phyloP scores from a whole-genome alignment of 2,888 invertebrate species.

The Ormyrus rosae region DNA sequence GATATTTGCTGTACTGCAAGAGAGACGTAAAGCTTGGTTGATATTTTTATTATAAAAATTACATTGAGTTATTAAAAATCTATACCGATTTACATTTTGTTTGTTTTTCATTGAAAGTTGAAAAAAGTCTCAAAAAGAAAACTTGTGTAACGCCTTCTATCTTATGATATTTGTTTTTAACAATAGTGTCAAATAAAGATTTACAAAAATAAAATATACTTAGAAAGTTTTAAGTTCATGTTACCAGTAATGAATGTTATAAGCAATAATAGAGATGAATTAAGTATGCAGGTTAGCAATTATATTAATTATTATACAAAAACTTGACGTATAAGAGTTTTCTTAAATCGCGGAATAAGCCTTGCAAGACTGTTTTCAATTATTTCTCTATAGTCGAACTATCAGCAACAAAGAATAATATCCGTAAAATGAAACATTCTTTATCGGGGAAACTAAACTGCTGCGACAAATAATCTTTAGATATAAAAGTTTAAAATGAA shows the following conservation, averaged over 20 bases:
- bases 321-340: conserved; percentile 39
- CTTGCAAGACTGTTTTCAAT: conserved; percentile 47
- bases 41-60: too few species aligned
- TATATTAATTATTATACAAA: conserved; percentile 11
- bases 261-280: neutral
- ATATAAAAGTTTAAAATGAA: conserved; percentile 58
- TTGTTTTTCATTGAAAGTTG: too few species aligned
- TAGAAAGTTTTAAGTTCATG: neutral
- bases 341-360: conserved; percentile 19
- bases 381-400: conserved; percentile 50
- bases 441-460: conserved; percentile 60
- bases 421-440: conserved; percentile 55
- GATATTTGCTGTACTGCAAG: conserved; percentile 13
- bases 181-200: neutral
- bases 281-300: neutral
- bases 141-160: too few species aligned
- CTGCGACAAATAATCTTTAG: conserved; percentile 61
- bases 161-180: too few species aligned
- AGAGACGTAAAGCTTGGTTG: neutral
- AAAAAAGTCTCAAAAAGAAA: too few species aligned
- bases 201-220: neutral
- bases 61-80: too few species aligned
- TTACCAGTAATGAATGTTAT: neutral
- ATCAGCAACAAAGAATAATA: conserved; percentile 51
- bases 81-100: too few species aligned